These are phyloP conservation scores for Cataglyphis altisquamis DNA, from an alignment of 2,888 invertebrate species.

Conservation along the genomic window DNA sequence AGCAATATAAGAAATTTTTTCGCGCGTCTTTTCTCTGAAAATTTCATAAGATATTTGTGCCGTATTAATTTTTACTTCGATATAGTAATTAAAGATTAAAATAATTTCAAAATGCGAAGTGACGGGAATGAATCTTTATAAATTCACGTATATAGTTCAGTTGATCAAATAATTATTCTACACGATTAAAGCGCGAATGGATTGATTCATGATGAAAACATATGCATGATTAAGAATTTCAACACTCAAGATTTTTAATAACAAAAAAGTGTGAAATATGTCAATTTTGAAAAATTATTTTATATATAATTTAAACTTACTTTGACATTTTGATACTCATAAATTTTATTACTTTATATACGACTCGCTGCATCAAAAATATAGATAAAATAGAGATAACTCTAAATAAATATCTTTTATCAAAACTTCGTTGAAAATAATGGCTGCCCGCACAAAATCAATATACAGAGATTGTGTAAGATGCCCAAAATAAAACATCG, in stretches of 20 bases:
- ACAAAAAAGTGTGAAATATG: neutral
- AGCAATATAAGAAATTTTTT: neutral
- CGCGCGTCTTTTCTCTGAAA: neutral
- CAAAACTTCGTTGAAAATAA: neutral
- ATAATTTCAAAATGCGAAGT: neutral
- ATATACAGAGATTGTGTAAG: slow-evolving; percentile 28
- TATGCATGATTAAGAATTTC: neutral
- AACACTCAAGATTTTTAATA: neutral
- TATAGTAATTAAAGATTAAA: neutral
- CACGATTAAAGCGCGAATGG: neutral
- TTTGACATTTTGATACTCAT: neutral
- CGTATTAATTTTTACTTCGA: neutral
- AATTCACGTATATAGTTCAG: neutral
- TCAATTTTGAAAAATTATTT: neutral
- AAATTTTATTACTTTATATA: slow-evolving; percentile 2
- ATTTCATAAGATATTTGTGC: neutral
- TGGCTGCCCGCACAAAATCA: neutral
- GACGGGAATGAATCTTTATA: neutral
- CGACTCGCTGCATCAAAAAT: neutral
- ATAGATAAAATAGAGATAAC: neutral
- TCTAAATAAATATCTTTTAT: neutral
- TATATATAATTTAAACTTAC: neutral
- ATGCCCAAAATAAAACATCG: slow-evolving; percentile 31
- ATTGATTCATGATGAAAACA: neutral
- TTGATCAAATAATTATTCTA: neutral